phyloP scores from a whole-genome alignment of 1,140 invertebrate species.

The Lucilia cuprina region DNA sequence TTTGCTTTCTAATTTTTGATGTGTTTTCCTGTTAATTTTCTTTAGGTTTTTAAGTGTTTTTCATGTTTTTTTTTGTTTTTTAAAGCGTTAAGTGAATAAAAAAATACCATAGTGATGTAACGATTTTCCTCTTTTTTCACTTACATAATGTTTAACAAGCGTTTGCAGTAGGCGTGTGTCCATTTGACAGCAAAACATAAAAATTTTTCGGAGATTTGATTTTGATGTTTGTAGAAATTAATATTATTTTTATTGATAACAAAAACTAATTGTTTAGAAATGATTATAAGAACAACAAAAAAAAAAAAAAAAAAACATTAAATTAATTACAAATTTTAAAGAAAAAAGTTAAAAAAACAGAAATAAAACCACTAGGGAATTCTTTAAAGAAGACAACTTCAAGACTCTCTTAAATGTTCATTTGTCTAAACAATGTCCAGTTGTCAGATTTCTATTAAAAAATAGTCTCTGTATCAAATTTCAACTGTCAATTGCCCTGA shows the following conservation, averaged over 20 bases:
- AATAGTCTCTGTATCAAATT: no score
- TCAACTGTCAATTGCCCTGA: no score
- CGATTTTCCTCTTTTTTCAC: background rate
- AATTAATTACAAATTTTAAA: background rate
- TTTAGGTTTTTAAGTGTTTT: conserved; percentile 38
- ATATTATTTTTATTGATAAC: background rate
- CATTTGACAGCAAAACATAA: conserved; percentile 41
- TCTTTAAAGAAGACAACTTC: no score
- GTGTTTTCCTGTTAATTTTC: conserved; percentile 33
- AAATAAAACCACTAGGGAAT: no score
- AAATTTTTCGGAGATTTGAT: conserved; percentile 17
- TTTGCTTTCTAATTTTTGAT: conserved; percentile 40
- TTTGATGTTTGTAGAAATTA: background rate
- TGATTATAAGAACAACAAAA: background rate
- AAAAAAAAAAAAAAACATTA: background rate
- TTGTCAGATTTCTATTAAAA: no score
- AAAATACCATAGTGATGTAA: background rate
- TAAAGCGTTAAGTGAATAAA: background rate
- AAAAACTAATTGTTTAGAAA: conserved; percentile 34
- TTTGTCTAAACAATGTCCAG: no score
- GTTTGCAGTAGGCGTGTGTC: conserved; percentile 38
- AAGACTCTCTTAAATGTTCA: no score
- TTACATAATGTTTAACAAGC: background rate
- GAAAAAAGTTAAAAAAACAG: background rate
- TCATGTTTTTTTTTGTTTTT: conserved; percentile 44